Evolutionary conservation across 2,888 invertebrate species (phyloP), one percentile per base, ranked within the genome.

Genomic region (Opisthograptis luteolata): DNA sequence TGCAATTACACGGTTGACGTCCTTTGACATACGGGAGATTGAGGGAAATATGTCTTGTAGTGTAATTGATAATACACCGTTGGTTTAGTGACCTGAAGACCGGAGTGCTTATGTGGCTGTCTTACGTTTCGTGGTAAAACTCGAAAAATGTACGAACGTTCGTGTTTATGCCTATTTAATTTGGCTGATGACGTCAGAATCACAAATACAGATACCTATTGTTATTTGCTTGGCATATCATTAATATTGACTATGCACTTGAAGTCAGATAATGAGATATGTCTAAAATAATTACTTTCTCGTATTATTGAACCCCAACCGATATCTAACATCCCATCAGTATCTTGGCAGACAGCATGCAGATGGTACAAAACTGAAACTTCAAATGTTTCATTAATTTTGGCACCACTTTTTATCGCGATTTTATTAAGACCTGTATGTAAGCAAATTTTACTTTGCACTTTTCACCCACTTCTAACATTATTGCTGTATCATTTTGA

Each of bases 241-340:
- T 66, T 60, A 61, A 60, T 52, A 56, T 50, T 61, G 49, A 55
- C 32, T 66, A 61, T 54, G 9, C 48, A 49, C 36, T 39, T 28
- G 25, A 45, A 58, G 10, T 27, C 32, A 60, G 60, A 60, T 62
- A 64, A n/a, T n/a, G n/a, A 59, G 50, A 48, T 53, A 43, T 37
- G 45, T 31, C 28, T 28, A 32, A 63, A 65, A 63, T 72, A 76
- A 81, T 81, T 79, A 81, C 74, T 75, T 76, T 80, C 79, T 79
- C 80, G 30, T 43, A 75, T 70, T 74, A 63, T 66, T 59, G 64
- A 41, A 64, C 59, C 61, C 55, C 62, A 68, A 70, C 59, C 55
- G 52, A 78, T 80, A 82, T 84, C 82, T 73, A 45, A 30, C 20
- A 50, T 59, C 60, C 65, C 67, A 78, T 81, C 77, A 61, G 53